phyloP scores from a whole-genome alignment of 2,113 vertebrate genomes.

The Vulpes vulpes region DNA sequence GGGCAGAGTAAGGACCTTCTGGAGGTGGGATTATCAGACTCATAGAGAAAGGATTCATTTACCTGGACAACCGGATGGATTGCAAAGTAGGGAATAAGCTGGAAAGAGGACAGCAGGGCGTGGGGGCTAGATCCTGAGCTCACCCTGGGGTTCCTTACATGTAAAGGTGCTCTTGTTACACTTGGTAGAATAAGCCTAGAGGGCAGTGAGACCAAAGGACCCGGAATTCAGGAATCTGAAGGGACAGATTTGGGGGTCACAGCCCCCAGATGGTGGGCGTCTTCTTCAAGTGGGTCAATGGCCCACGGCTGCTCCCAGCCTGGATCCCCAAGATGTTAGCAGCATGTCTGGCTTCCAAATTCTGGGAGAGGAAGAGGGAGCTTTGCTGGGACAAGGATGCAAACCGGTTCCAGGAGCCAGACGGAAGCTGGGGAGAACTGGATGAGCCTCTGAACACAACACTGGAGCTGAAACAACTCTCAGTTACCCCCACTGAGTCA shows the following conservation, averaged over 20 bases:
- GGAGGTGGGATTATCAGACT: neutral
- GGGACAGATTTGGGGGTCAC: neutral
- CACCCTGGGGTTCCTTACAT: neutral
- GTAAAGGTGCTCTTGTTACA: neutral
- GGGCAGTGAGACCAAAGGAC: neutral
- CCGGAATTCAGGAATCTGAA: neutral
- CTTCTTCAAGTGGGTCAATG: neutral
- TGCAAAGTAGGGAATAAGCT: neutral
- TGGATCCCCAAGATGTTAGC: neutral
- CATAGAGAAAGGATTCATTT: neutral
- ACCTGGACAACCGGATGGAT: neutral
- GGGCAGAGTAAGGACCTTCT: neutral
- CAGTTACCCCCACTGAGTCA: neutral
- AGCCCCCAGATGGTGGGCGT: neutral
- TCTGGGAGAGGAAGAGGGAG: neutral
- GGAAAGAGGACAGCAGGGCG: rapidly evolving
- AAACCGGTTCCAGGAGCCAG: neutral
- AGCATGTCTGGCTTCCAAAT: neutral
- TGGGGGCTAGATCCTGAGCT: neutral
- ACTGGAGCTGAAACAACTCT: neutral
- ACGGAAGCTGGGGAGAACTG: neutral
- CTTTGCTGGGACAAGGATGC: neutral
- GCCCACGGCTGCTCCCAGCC: neutral
- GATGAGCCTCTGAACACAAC: neutral
- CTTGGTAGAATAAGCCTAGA: neutral